Conservation (phyloP, 2,797 vertebrate genomes). For the Microchirus variegatus region DNA sequence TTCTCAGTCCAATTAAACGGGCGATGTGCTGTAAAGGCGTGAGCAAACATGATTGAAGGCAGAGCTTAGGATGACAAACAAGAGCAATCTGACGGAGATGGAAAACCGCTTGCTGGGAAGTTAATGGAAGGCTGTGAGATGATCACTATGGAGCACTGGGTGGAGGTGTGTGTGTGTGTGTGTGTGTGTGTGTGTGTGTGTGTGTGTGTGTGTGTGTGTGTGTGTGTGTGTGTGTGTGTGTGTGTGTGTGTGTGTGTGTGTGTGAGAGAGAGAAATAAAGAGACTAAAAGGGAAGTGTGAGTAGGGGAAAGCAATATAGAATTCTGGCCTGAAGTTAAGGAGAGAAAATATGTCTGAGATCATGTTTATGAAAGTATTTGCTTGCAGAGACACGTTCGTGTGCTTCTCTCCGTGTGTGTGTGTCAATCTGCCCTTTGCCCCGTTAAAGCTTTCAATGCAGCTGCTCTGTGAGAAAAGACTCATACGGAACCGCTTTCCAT, state of each 20-base stretch:
- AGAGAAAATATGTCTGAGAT: conserved; percentile 33
- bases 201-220: conserved; percentile 8
- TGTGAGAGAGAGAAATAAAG: conserved; percentile 31
- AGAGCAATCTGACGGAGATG: conserved; percentile 78
- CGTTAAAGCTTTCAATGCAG: conserved; percentile 12
- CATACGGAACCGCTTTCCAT: conserved; percentile 23
- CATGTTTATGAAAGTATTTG: conserved; percentile 33
- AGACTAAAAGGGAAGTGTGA: conserved; percentile 31
- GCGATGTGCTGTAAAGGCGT: conserved; percentile 80
- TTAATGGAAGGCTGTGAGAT: conserved; percentile 80
- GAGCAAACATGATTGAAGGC: conserved; percentile 81
- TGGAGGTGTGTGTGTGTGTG: conserved; percentile 40
- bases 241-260: no score
- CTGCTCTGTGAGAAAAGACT: conserved; percentile 20
- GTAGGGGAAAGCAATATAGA: conserved; percentile 30
- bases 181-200: conserved; percentile 20
- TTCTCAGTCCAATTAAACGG: conserved; percentile 82
- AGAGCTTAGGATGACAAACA: conserved; percentile 83
- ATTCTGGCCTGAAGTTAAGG: conserved; percentile 35
- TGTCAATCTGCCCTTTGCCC: conserved; percentile 35
- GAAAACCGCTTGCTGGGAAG: conserved; percentile 74
- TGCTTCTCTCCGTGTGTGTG: conserved; percentile 13
- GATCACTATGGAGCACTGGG: conserved; percentile 71
- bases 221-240: no score
- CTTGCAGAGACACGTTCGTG: conserved; percentile 22